Base-by-base conservation (phyloP, 2,113 vertebrate species). In the Halcyon senegalensis region DNA sequence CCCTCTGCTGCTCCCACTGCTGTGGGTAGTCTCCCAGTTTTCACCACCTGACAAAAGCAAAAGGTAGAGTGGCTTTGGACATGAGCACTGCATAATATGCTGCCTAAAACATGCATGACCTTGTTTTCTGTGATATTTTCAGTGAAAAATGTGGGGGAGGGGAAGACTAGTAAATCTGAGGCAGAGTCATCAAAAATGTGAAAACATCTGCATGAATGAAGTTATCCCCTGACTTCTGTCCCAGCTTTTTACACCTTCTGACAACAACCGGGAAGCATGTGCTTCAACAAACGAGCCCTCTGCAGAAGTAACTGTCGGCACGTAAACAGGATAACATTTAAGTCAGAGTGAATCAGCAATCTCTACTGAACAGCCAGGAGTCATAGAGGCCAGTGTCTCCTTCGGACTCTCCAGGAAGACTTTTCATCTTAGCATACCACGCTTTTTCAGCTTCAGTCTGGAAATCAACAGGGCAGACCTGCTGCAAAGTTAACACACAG, bases 281-380 rank as follows among this genome's bases (percentile, higher is more conserved):
- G 37, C 19, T 89, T 76, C n/a, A 68, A 33, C 67, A 91, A 91
- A 95, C 46, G 44, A 90, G 78, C 50, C 20, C 67, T 87, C 60
- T 89, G 51, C 44, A 79, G 67, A 80, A 95, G 43, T 66, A 91
- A 84, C 50, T 69, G 84, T 43, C 50, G 80, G 67, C 43, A 74
- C 17, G 87, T 96, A 94, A 96, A 96, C 94, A 96, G 82, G 84
- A 15, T 74, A 95, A 96, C 82, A 82, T 84, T 86, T 55, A 95
- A 95, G 94, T 96, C 91, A 96, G 62, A 90, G 41, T 95, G 92
- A 96, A 95, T 96, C 95, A 95, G 93, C 94, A 96, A 85, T 83
- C 41, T 91, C 48, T 56, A 66, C 67, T 0, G 0, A 95, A 76
- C 66, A 93, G 75, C 63, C 62, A 89, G 69, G 25, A 66, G 74